Evolutionary conservation across 2,888 invertebrate genomes (phyloP), one percentile per base, ranked within the genome.

Genomic region (Fragum sueziense): DNA sequence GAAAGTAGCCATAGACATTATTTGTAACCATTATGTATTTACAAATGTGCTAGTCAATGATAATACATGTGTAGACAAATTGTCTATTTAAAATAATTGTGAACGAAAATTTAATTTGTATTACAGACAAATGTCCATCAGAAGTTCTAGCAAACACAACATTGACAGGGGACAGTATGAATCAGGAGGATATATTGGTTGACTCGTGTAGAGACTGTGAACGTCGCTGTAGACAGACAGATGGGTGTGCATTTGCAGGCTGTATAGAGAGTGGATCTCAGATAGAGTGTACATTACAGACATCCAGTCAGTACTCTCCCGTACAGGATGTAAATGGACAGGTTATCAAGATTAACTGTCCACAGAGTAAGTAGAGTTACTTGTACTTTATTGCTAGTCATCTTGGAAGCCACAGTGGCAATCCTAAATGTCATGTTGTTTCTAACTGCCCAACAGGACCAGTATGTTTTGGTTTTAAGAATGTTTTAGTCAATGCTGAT

Each of bases 271-370:
- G 22, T 2, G 67, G 67, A 25, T 25, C 27, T 17, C 4, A 22
- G 41, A 67, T 41, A 25, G 25, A 34, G 22, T 67, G 67, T 41
- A 22, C 20, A 3, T 41, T 67, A 41, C 67, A 67, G 41, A 67
- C 41, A 6, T 2, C 22, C 41, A 41, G 27, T 25, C 27, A 37
- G 41, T 67, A 34, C 25, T 34, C 20, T 25, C 22, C 67, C 1
- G 27, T 67, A 25, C 25, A n/a, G n/a, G 67, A 67, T 34, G 27
- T 34, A 14, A 41, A 41, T 41, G 41, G 41, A n/a, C 20, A 37
- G 17, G 67, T 67, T 25, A 67, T 17, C 20, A 41, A 67, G 34
- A 17, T 67, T 20, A 41, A 7, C 22, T 67, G 67, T 41, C 67
- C 37, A 25, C 37, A 27, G 22, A 37, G 67, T 67, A 41, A 67